Percentiles rank a stretch among this genome's conserved stretches.
phyloP scores from a whole-genome alignment of 2,113 vertebrate genomes.

The Eublepharis macularius region DNA sequence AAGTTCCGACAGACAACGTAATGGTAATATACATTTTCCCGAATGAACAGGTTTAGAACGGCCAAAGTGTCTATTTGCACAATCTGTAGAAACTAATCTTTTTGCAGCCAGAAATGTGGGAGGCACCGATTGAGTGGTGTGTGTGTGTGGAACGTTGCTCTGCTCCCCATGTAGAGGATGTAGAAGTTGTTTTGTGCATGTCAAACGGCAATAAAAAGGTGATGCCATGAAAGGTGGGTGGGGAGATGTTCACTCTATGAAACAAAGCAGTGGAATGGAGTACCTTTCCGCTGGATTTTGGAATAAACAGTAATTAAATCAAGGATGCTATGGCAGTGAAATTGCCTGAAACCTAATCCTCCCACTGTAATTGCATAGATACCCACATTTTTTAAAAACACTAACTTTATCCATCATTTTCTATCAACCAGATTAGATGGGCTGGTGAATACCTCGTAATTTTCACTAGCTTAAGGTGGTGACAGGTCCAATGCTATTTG shows the following conservation, averaged over 20 bases:
- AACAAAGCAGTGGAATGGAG: background rate
- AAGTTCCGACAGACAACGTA: background rate
- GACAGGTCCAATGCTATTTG: background rate
- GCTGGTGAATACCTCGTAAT: background rate
- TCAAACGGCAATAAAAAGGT: slow-evolving; percentile 14
- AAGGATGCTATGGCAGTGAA: slow-evolving; percentile 33
- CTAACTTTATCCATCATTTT: slow-evolving; percentile 34
- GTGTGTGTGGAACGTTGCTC: background rate
- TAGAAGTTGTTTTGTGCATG: background rate
- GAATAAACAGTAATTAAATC: slow-evolving; percentile 58
- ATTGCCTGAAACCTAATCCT: slow-evolving; percentile 46
- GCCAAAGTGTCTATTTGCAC: background rate
- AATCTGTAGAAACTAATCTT: background rate
- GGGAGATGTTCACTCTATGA: background rate
- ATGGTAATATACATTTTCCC: background rate
- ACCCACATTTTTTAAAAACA: slow-evolving; percentile 22
- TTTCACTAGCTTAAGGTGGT: background rate
- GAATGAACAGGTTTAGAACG: background rate
- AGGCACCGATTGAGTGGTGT: background rate
- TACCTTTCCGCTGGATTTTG: slow-evolving; percentile 10
- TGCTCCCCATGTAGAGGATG: rapidly evolving
- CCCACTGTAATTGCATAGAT: slow-evolving; percentile 20
- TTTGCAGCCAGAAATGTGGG: background rate
- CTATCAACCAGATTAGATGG: slow-evolving; percentile 24
- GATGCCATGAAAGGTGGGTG: background rate